phyloP scores from a whole-genome alignment of 2,888 invertebrate genomes.

The Agonopterix alstromeriana region DNA sequence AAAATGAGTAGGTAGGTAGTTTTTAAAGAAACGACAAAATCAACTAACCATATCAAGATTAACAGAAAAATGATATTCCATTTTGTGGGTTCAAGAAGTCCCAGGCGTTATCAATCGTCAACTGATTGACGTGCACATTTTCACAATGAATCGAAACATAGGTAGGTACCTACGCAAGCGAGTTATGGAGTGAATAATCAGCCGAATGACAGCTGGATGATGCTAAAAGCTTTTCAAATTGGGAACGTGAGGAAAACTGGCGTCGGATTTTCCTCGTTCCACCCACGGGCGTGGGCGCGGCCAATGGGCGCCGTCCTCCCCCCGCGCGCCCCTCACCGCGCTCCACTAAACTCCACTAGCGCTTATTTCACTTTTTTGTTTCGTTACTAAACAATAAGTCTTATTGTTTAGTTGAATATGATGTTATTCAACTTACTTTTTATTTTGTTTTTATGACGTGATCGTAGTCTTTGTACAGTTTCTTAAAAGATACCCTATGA shows the following conservation, averaged over 20 bases:
- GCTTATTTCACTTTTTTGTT: constrained; percentile 12
- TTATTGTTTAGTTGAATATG: constrained; percentile 4
- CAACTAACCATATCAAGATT: too few relatives aligned
- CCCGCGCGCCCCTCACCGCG: constrained; percentile 19
- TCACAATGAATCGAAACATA: constrained; percentile 35
- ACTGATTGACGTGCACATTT: constrained; percentile 31
- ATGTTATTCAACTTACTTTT: too few relatives aligned
- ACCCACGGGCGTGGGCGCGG: constrained; percentile 62
- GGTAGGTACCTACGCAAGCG: constrained; percentile 19
- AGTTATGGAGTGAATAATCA: constrained; percentile 36
- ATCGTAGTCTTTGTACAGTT: too few relatives aligned
- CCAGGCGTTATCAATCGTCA: constrained; percentile 47
- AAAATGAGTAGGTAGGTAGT: too few relatives aligned
- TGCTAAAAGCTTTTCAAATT: constrained; percentile 70
- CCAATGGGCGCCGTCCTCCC: constrained; percentile 54
- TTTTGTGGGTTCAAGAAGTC: constrained; percentile 26
- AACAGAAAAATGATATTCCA: not conserved
- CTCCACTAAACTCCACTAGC: constrained; percentile 32
- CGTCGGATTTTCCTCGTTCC: constrained; percentile 57
- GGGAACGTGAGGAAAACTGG: constrained; percentile 49
- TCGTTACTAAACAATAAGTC: too few relatives aligned
- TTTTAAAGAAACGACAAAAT: too few relatives aligned
- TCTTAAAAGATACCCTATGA: too few relatives aligned
- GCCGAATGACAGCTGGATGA: constrained; percentile 51
- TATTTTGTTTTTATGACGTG: too few relatives aligned